Base-by-base conservation (phyloP, 1,140 invertebrate genomes). In the Whitmania pigra region DNA sequence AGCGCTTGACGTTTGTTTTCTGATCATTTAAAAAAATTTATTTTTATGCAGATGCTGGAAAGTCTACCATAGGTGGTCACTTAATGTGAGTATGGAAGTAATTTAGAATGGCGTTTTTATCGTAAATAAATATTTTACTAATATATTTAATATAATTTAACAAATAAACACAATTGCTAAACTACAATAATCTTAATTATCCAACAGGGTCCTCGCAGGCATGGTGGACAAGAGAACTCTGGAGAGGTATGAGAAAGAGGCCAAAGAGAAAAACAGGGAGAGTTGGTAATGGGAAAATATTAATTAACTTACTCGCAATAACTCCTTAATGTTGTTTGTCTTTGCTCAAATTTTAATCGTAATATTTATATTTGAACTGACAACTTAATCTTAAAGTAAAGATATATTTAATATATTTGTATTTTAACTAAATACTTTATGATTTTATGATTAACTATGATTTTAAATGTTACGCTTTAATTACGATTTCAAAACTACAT, bases 161-260 rank as follows among this genome's bases (percentile, higher is more conserved):
- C 25, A 20, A 57, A 57, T 3, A n/a, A n/a, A n/a, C 20, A 4
- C 2, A 36, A 36, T 36, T 36, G 2, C 2, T 36, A 36, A 36
- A 36, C 2, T 36, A 36, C 31, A 36, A 36, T 36, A 6, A 36
- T 6, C 31, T 6, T 36, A 36, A 36, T 36, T 36, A 36, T 36
- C 31, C 6, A 6, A 36, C 31, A 82, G 81, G 74, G 82, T 93
- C 67, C 83, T 99, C 71, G 99, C 97, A 53, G 97, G 97, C 73
- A 97, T 97, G 94, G 95, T 99, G 29, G 97, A 99, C 81, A 98
- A 99, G 83, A 87, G 97, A 84, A 99, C 97, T 70, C 83, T 99
- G 78, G 97, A 99, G 81, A 99, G 99, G 84, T 99, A 99, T 84
- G 95, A 99, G 84, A 87, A 93, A 80, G 96, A 99, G 86, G 97